These are phyloP conservation scores for Hystrix cristata DNA, from an alignment of 2,113 vertebrate species.

Conservation along the genomic window DNA sequence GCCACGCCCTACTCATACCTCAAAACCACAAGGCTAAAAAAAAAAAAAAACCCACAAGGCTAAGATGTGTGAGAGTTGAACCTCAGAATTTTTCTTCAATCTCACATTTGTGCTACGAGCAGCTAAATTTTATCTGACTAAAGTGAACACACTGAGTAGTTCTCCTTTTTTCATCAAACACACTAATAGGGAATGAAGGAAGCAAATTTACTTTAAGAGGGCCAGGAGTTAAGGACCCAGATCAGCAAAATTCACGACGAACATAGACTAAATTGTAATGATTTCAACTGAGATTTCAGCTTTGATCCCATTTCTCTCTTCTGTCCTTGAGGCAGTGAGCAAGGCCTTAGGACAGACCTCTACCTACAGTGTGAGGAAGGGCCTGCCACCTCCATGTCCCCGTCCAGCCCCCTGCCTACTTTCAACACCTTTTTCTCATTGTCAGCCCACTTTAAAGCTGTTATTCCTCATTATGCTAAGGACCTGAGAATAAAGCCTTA, in stretches of 20 bases:
- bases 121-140: not conserved
- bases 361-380: no score
- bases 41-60: not conserved
- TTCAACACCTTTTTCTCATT: not conserved
- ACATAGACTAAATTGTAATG: not conserved
- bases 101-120: not conserved
- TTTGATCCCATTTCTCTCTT: not conserved
- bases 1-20: no score
- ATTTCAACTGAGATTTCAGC: not conserved
- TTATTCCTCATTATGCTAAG: not conserved
- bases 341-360: not conserved
- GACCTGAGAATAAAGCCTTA: slow-evolving; percentile 32
- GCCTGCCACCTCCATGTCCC: not conserved
- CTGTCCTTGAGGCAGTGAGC: not conserved
- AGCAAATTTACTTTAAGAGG: not conserved
- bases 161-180: not conserved
- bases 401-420: not conserved
- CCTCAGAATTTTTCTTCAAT: not conserved
- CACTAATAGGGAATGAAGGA: not conserved
- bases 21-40: no score
- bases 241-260: not conserved
- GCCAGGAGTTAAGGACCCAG: not conserved
- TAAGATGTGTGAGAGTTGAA: not conserved
- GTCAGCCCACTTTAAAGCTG: not conserved
- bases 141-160: not conserved